These are phyloP conservation scores for Atta colombica DNA, from an alignment of 1,140 invertebrate species.

Conservation along the genomic window DNA sequence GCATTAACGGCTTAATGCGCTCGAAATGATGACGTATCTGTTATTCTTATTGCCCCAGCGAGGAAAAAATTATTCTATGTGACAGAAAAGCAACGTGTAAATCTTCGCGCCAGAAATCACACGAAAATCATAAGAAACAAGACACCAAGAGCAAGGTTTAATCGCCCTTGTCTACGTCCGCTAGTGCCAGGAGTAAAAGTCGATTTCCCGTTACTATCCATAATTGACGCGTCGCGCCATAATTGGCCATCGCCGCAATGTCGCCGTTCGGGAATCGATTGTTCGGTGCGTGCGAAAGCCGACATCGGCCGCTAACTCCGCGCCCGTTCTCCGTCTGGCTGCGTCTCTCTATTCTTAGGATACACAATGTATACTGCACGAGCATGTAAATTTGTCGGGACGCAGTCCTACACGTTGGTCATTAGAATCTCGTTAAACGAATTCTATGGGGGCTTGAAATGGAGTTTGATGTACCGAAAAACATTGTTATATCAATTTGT, in stretches of 20 bases:
- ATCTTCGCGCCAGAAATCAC: neutral
- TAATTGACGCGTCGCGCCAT: slow-evolving; percentile 64
- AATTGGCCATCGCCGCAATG: slow-evolving; percentile 64
- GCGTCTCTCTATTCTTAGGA: slow-evolving; percentile 8
- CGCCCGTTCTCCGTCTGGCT: neutral
- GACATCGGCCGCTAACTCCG: slow-evolving; percentile 21
- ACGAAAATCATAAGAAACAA: neutral
- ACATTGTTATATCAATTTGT: slow-evolving; percentile 40
- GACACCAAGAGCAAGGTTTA: slow-evolving; percentile 32
- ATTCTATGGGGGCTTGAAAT: slow-evolving; percentile 19
- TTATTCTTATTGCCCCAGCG: neutral
- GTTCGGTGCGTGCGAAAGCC: slow-evolving; percentile 55
- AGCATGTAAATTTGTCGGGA: neutral
- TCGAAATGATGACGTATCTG: neutral
- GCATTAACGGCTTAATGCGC: neutral
- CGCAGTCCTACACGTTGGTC: neutral
- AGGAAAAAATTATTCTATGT: neutral
- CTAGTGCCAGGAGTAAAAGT: slow-evolving; percentile 48
- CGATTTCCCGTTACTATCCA: slow-evolving; percentile 66
- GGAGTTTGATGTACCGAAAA: slow-evolving; percentile 27
- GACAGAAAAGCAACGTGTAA: neutral
- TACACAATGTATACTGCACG: neutral
- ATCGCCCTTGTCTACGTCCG: slow-evolving; percentile 34
- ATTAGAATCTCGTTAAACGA: slow-evolving; percentile 40
- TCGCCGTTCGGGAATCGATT: slow-evolving; percentile 64